These are phyloP conservation scores for Lophius americanus DNA, from an alignment of 2,797 vertebrate species.

Conservation along the genomic window DNA sequence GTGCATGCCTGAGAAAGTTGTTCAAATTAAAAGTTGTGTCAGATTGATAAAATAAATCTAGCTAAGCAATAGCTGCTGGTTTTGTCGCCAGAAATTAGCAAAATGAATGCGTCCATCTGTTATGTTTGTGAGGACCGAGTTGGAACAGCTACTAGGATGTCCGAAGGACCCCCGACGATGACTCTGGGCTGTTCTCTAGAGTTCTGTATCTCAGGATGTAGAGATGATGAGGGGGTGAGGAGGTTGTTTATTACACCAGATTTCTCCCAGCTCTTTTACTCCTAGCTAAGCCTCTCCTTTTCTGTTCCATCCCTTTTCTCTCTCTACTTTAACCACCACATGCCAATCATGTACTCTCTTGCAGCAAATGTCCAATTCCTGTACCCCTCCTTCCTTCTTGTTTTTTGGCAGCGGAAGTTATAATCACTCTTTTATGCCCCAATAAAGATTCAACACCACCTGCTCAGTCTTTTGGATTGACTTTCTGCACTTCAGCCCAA, in stretches of 20 bases:
- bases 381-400: constrained; percentile 21
- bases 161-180: constrained; percentile 57
- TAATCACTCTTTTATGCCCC: constrained; percentile 65
- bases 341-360: constrained; percentile 25
- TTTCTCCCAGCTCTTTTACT: constrained; percentile 29
- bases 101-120: constrained; percentile 69
- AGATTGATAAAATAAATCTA: constrained; percentile 52
- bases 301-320: constrained; percentile 9
- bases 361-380: constrained; percentile 46
- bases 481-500: constrained; percentile 40
- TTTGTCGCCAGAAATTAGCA: constrained; percentile 42
- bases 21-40: constrained; percentile 7
- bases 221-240: constrained; percentile 46
- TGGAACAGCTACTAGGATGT: constrained; percentile 62
- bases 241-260: constrained; percentile 62
- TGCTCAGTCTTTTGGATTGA: constrained; percentile 61
- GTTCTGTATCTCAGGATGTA: constrained; percentile 48
- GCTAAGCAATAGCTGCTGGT: constrained; percentile 46
- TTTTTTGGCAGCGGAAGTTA: constrained; percentile 53
- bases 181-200: constrained; percentile 38
- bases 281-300: constrained; percentile 14
- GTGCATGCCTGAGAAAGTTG: background rate
- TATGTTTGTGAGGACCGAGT: constrained; percentile 50
- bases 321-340: constrained; percentile 7
- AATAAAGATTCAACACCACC: constrained; percentile 65